These are phyloP conservation scores for Eupithecia tripunctaria DNA, from an alignment of 2,888 invertebrate species.

Conservation along the genomic window DNA sequence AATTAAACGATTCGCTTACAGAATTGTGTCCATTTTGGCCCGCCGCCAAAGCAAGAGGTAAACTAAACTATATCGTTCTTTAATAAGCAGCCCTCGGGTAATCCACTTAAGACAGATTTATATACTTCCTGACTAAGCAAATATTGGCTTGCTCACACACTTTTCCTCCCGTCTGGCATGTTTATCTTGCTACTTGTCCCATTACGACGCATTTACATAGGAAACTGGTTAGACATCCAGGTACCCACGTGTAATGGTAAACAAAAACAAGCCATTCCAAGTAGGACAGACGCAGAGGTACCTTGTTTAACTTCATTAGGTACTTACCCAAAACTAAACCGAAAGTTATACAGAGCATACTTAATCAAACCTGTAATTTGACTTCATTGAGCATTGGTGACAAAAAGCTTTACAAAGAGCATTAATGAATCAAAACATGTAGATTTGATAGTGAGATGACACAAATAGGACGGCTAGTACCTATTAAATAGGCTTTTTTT, in stretches of 20 bases:
- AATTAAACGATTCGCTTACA: not conserved
- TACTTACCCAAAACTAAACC: not conserved
- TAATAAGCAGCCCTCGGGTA: conserved; percentile 1
- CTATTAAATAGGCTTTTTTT: not conserved
- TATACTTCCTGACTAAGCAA: conserved; percentile 18
- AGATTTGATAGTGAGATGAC: no score
- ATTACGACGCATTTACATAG: conserved; percentile 12
- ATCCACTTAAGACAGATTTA: conserved; percentile 16
- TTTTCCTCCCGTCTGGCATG: conserved; percentile 22
- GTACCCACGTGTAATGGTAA: not conserved
- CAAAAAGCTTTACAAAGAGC: not conserved
- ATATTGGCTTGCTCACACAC: conserved; percentile 27
- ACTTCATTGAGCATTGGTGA: not conserved
- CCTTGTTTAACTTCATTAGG: not conserved
- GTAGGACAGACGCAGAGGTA: not conserved
- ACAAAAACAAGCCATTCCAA: conserved; percentile 8
- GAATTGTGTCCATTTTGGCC: not conserved
- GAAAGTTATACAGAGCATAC: not conserved
- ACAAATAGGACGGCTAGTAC: not conserved
- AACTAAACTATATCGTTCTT: not conserved
- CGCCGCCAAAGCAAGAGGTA: not conserved
- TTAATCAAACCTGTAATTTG: not conserved
- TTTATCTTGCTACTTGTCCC: conserved; percentile 21
- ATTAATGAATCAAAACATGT: no score
- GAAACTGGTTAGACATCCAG: conserved; percentile 15